Percentiles rank a stretch among this genome's conserved stretches.
Evolutionary conservation across 2,797 vertebrate species (phyloP).

Genomic region (Trematomus bernacchii): DNA sequence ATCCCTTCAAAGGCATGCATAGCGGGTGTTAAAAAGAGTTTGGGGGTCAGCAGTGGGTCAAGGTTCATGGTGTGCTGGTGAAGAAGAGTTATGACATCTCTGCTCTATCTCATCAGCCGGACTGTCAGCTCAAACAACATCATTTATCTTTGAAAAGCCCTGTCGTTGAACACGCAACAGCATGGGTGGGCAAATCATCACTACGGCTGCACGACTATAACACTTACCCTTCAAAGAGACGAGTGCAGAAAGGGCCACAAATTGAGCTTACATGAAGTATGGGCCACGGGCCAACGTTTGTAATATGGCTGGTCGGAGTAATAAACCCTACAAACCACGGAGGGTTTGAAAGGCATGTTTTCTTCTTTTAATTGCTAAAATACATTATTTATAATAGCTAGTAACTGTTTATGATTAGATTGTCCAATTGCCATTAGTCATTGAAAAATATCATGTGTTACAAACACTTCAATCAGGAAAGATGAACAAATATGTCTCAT

Average conservation of each 20-base stretch:
- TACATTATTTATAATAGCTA: too few relatives aligned
- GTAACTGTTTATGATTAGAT: too few relatives aligned
- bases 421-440: too few relatives aligned
- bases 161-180: slow-evolving; percentile 35
- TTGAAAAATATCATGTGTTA: too few relatives aligned
- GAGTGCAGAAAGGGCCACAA: slow-evolving; percentile 30
- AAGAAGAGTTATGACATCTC: slow-evolving; percentile 62
- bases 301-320: slow-evolving; percentile 27
- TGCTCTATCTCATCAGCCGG: slow-evolving; percentile 61
- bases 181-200: slow-evolving; percentile 44
- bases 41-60: slow-evolving; percentile 61
- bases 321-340: neutral
- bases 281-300: slow-evolving; percentile 2
- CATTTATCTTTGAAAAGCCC: slow-evolving; percentile 62
- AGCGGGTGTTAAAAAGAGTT: slow-evolving; percentile 11
- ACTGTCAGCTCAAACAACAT: slow-evolving; percentile 49
- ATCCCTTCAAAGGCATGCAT: neutral
- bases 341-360: too few relatives aligned
- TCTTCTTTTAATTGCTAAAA: too few relatives aligned
- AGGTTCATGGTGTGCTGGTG: slow-evolving; percentile 47
- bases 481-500: too few relatives aligned
- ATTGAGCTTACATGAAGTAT: slow-evolving; percentile 40
- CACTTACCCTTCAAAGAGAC: slow-evolving; percentile 37
- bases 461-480: too few relatives aligned
- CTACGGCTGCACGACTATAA: slow-evolving; percentile 9